Evolutionary conservation across 2,797 vertebrate genomes (phyloP).

Genomic region (Threskiornis aethiopicus): DNA sequence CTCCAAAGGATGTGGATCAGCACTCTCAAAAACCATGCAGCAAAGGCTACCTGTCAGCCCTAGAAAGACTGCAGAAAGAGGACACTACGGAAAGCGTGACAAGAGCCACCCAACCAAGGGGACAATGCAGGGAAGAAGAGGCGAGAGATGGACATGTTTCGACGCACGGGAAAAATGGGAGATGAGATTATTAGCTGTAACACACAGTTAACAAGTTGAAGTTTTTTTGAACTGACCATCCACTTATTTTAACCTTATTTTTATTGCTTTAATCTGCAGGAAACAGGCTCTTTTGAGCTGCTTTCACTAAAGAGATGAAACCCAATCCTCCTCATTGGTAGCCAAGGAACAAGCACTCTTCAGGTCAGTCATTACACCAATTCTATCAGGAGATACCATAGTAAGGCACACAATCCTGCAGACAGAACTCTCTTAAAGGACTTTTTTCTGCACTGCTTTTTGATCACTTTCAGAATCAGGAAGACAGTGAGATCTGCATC

Average conservation of each 20-base stretch:
- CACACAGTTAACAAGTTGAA: background rate
- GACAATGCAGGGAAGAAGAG: background rate
- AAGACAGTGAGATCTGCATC: background rate
- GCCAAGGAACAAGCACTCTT: background rate
- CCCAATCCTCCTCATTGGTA: background rate
- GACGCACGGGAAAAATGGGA: background rate
- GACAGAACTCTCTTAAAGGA: background rate
- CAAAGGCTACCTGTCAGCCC: background rate
- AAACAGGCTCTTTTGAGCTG: background rate
- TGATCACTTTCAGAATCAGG: background rate
- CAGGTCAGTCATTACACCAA: background rate
- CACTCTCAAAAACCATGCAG: background rate
- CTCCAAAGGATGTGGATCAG: background rate
- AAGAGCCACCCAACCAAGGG: background rate
- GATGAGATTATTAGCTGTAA: background rate
- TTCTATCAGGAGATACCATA: background rate
- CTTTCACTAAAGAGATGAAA: background rate
- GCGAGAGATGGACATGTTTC: fast-evolving
- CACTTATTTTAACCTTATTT: background rate
- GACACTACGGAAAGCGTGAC: background rate
- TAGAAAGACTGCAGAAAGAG: background rate
- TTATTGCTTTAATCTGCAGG: background rate
- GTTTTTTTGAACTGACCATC: background rate
- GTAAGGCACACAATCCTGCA: background rate
- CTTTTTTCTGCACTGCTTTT: background rate